phyloP scores from a whole-genome alignment of 2,113 vertebrate species.

The Sapajus apella region DNA sequence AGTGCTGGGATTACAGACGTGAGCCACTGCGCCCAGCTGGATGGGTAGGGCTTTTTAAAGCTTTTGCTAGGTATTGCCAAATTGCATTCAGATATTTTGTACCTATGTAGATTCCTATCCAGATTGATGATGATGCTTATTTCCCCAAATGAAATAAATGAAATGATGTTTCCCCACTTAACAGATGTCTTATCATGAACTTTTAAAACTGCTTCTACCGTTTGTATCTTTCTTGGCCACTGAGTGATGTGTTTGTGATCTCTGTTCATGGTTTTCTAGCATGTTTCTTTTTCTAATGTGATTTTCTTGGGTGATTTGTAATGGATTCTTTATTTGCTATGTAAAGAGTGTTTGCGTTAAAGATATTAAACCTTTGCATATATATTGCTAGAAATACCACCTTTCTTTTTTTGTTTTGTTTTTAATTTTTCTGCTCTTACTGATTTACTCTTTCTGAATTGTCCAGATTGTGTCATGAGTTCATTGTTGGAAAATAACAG shows the following conservation, averaged over 20 bases:
- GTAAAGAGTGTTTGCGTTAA: background rate
- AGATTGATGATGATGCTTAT: background rate
- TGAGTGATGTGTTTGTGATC: background rate
- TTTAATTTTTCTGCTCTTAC: slow-evolving; percentile 29
- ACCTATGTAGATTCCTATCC: background rate
- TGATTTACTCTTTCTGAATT: slow-evolving; percentile 46
- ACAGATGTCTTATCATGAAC: background rate
- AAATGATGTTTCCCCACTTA: background rate
- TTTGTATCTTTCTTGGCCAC: slow-evolving; percentile 38
- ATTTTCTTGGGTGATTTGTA: slow-evolving; percentile 9
- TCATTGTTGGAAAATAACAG: background rate
- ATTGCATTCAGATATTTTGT: background rate
- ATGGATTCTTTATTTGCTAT: background rate
- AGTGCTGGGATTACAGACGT: no score
- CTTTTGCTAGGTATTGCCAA: background rate
- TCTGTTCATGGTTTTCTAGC: slow-evolving; percentile 29
- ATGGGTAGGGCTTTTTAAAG: background rate
- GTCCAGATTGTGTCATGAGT: background rate
- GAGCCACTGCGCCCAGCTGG: no score
- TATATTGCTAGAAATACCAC: background rate
- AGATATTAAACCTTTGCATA: background rate
- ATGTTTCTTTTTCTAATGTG: slow-evolving; percentile 39
- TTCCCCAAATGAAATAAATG: background rate
- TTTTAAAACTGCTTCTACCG: background rate
- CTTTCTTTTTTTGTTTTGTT: slow-evolving; percentile 19